Evolutionary conservation across 2,888 invertebrate genomes (phyloP).

Genomic region (Phania funesta): DNA sequence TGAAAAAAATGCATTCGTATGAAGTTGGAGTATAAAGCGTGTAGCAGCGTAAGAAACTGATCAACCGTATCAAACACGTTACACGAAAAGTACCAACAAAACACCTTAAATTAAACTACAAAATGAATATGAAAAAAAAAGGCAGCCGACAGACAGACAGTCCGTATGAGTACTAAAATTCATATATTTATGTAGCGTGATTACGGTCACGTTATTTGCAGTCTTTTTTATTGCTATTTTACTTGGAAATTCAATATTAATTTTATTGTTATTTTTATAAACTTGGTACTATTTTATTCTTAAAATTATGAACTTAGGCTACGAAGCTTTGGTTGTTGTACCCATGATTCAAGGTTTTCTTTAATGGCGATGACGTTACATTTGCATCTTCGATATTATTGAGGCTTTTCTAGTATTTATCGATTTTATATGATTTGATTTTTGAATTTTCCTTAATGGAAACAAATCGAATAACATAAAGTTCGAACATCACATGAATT

Average conservation of each 20-base stretch:
- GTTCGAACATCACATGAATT: constrained; percentile 11
- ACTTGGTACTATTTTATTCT: background rate
- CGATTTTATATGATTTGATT: constrained; percentile 14
- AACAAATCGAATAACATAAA: background rate
- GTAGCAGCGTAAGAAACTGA: constrained; percentile 30
- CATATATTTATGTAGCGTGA: background rate
- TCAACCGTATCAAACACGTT: constrained; percentile 45
- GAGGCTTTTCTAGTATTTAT: background rate
- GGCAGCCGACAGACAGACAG: background rate
- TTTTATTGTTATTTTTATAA: constrained; percentile 37
- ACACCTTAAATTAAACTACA: constrained; percentile 13
- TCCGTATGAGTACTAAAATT: constrained; percentile 5
- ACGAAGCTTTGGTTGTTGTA: constrained; percentile 17
- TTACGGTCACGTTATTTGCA: constrained; percentile 55
- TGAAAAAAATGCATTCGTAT: constrained; percentile 27
- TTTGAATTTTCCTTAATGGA: constrained; percentile 29
- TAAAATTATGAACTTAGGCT: background rate
- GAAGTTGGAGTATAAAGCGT: constrained; percentile 29
- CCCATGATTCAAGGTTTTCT: constrained; percentile 49
- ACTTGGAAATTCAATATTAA: constrained; percentile 40
- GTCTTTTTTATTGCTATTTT: constrained; percentile 34
- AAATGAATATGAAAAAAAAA: constrained; percentile 1
- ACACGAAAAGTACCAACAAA: constrained; percentile 23
- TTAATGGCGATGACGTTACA: constrained; percentile 48
- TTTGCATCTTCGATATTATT: constrained; percentile 32